Base-by-base conservation (phyloP, 1,140 invertebrate genomes). In the Drosophila lacertosa region DNA sequence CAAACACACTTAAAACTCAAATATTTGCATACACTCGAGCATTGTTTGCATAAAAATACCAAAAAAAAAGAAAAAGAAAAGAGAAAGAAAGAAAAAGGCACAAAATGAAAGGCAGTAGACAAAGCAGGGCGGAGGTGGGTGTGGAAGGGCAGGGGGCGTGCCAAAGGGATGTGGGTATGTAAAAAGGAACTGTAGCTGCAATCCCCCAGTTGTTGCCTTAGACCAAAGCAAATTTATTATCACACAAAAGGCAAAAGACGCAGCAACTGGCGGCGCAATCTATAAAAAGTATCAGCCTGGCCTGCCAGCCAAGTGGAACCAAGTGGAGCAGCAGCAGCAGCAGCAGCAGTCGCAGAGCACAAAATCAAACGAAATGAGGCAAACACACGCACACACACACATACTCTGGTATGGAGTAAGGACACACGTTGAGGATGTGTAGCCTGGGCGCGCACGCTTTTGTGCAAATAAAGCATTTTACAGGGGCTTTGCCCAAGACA, bases 41-140 rank as follows among this genome's bases (percentile, higher is more conserved):
- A 82, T 88, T 88, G 82, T 88, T 88, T 88, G 82, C 82, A 88
- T 88, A 82, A 81, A 86, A 88, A 88, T 86, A 86, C 81, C 76
- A 64, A 77, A 82, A 88, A 77, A 65, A 66, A 48, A 63, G 47
- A 48, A 40, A 45, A 57, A 72, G 26, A 44, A 81, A 62, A 20
- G 16, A 57, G 29, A 32, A 22, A 13, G 32, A 26, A 51, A 63
- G 35, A 54, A 48, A 64, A 40, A 47, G 35, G 55, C 67, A 60
- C 53, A 71, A 74, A 64, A 67, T 67, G 76, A 88, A 81, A 82
- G 82, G 69, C 77, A 88, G 74, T 60, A 77, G 47, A 22, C 44
- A 65, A 39, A 37, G 29, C 16, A 13, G 32, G n/a, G n/a, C n/a
- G n/a, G n/a, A n/a, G n/a, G n/a, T n/a, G n/a, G n/a, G n/a, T n/a